Conservation (phyloP, 2,113 vertebrate genomes). For the Mobula birostris region DNA sequence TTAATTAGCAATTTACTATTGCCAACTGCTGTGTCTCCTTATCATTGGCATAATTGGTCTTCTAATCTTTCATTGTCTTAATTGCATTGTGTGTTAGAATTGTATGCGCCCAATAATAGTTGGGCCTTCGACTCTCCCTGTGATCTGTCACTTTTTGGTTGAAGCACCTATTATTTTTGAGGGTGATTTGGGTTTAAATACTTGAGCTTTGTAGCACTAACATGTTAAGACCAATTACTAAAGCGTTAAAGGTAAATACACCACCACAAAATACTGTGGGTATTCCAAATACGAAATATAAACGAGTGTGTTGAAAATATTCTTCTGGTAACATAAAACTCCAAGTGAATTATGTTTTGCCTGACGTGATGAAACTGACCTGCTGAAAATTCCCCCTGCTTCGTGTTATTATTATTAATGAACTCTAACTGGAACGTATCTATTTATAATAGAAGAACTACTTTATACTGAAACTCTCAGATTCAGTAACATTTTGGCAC, state of each 20-base stretch:
- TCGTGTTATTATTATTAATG: too few species aligned
- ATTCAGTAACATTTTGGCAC: neutral
- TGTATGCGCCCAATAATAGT: neutral
- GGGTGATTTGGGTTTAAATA: neutral
- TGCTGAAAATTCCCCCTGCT: too few species aligned
- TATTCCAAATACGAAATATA: too few species aligned
- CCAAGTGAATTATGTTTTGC: too few species aligned
- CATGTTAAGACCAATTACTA: neutral
- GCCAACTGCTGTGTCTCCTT: too few species aligned
- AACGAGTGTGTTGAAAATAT: too few species aligned
- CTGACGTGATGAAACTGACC: too few species aligned
- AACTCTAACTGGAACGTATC: neutral
- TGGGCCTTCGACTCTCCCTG: neutral
- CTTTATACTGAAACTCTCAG: neutral
- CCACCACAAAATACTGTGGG: too few species aligned
- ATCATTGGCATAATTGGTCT: too few species aligned
- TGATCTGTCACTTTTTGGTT: neutral
- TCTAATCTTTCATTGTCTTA: neutral
- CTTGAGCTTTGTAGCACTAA: neutral
- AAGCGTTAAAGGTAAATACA: neutral
- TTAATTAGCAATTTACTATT: too few species aligned
- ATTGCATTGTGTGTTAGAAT: neutral
- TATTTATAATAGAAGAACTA: neutral
- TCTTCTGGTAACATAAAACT: too few species aligned
- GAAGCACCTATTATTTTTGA: neutral